Evolutionary conservation across 2,113 vertebrate genomes (phyloP).

Genomic region (Aplodontia rufa): DNA sequence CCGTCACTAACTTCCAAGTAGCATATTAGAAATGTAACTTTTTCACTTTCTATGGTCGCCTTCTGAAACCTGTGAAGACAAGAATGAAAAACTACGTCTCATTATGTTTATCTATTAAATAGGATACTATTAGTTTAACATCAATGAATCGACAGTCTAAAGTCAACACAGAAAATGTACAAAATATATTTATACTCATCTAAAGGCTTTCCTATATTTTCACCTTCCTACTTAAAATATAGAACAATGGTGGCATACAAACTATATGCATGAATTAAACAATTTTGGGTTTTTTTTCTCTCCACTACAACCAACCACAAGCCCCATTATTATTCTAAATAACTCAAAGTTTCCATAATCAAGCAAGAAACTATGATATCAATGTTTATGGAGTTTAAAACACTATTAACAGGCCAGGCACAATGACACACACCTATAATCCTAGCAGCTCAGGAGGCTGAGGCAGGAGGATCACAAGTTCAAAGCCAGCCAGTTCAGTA

Average conservation of each 20-base stretch:
- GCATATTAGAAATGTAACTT: slow-evolving; percentile 51
- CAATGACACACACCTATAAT: too few species aligned
- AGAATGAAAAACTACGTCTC: slow-evolving; percentile 49
- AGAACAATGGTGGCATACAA: background rate
- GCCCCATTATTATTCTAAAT: background rate
- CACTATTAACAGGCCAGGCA: slow-evolving; percentile 3
- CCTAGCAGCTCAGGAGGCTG: too few species aligned
- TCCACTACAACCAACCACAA: background rate
- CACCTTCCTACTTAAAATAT: background rate
- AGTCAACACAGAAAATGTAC: background rate
- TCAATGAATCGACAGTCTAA: background rate
- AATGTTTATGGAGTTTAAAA: slow-evolving; percentile 29
- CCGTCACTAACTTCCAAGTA: slow-evolving; percentile 71
- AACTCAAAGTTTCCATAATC: slow-evolving; percentile 5
- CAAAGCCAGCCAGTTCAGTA: too few species aligned
- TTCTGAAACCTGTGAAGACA: slow-evolving; percentile 78
- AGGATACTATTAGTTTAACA: slow-evolving; percentile 22
- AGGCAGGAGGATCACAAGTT: too few species aligned
- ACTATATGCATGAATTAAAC: background rate
- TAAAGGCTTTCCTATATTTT: background rate
- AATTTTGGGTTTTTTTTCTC: slow-evolving; percentile 22
- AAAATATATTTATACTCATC: background rate
- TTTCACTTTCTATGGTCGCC: slow-evolving; percentile 52
- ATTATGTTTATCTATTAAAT: slow-evolving; percentile 14
- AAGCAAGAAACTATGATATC: slow-evolving; percentile 13